Conservation (phyloP, 2,888 invertebrate genomes). For the Gortyna flavago region DNA sequence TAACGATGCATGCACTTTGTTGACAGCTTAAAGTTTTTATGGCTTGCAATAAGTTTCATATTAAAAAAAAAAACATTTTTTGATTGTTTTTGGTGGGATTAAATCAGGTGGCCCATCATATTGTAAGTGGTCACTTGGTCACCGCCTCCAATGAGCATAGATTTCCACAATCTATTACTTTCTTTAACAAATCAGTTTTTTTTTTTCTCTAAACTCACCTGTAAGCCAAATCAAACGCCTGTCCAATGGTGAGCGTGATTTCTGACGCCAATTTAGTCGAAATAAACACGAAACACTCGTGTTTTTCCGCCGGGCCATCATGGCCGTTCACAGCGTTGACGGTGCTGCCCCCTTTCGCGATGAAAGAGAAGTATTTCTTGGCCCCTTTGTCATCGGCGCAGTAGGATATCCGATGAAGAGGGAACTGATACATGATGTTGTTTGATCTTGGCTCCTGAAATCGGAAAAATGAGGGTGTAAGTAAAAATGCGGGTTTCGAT, state of each 20-base stretch:
- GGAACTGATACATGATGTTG: slow-evolving; percentile 98
- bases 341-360: slow-evolving; percentile 92
- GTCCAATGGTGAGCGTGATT: slow-evolving; percentile 99
- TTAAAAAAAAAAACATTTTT: too few relatives aligned
- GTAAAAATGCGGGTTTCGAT: not conserved
- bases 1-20: not conserved
- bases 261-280: slow-evolving; percentile 99
- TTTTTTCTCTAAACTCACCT: slow-evolving; percentile 85
- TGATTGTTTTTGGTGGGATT: too few relatives aligned
- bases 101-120: too few relatives aligned
- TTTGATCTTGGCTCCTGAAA: slow-evolving; percentile 92
- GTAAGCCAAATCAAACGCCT: slow-evolving; percentile 99
- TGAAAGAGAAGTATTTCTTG: slow-evolving; percentile 98
- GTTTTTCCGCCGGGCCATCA: slow-evolving; percentile 91
- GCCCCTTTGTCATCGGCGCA: slow-evolving; percentile 99
- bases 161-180: too few relatives aligned
- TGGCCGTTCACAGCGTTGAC: slow-evolving; percentile 81
- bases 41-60: too few relatives aligned
- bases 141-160: too few relatives aligned
- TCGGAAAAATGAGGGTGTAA: slow-evolving; percentile 45
- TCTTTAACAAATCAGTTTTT: not conserved
- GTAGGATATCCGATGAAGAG: slow-evolving; percentile 99
- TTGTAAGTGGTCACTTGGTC: too few relatives aligned
- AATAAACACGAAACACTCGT: slow-evolving; percentile 99
- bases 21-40: not conserved